Conservation (phyloP, 2,797 vertebrate species). For the Malurus splendens region DNA sequence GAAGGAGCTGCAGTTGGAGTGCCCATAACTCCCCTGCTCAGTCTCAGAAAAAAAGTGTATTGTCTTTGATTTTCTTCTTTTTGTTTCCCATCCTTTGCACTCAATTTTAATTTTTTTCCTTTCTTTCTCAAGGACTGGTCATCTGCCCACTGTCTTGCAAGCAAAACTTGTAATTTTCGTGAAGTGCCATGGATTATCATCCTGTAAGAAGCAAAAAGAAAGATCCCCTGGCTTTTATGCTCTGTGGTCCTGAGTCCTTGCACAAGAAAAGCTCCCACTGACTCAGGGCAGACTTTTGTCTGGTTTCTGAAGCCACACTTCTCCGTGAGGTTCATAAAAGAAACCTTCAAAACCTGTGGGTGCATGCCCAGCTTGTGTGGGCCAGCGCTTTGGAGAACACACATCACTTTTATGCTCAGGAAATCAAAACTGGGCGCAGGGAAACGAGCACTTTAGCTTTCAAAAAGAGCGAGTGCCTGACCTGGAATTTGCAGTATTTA, state of each 20-base stretch:
- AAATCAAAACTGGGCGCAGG: conserved; percentile 9
- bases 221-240: background rate
- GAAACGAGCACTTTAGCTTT: conserved; percentile 27
- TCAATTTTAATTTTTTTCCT: rapidly evolving
- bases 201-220: background rate
- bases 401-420: conserved; percentile 6
- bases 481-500: background rate
- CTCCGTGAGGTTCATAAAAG: background rate
- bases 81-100: background rate
- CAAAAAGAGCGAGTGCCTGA: background rate
- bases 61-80: background rate
- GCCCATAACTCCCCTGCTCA: background rate
- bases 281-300: background rate
- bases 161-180: background rate
- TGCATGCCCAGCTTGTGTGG: conserved; percentile 8
- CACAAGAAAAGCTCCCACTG: background rate
- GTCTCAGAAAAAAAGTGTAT: background rate
- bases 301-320: background rate
- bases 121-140: background rate
- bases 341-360: background rate
- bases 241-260: background rate
- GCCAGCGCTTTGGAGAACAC: background rate
- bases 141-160: background rate
- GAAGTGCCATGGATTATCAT: background rate
- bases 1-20: rapidly evolving